These are phyloP conservation scores for Heliconius cydno DNA, from an alignment of 2,888 invertebrate genomes.

Conservation along the genomic window DNA sequence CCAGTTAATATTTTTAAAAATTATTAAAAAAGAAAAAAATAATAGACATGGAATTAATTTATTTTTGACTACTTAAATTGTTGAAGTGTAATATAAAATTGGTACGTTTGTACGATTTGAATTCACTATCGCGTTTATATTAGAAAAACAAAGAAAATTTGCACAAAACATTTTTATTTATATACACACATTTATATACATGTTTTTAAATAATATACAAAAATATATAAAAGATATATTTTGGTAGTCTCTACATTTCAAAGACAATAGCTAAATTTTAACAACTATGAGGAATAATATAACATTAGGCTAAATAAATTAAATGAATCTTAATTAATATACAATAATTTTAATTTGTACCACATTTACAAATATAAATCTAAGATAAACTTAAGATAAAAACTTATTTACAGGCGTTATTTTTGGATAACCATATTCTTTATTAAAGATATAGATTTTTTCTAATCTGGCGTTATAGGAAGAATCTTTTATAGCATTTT, in stretches of 20 bases:
- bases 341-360: neutral
- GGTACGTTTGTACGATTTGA: too few relatives aligned
- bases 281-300: neutral
- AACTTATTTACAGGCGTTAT: conserved; percentile 63
- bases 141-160: neutral
- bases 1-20: too few relatives aligned
- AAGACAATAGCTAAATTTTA: neutral
- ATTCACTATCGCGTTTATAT: too few relatives aligned
- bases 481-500: conserved; percentile 51
- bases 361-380: neutral
- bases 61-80: too few relatives aligned
- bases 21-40: too few relatives aligned
- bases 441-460: conserved; percentile 61
- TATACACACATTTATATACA: conserved; percentile 4
- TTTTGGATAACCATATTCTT: conserved; percentile 63
- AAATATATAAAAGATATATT: neutral
- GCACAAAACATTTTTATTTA: neutral
- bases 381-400: conserved; percentile 42
- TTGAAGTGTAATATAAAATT: too few relatives aligned
- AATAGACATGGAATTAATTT: too few relatives aligned
- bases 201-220: neutral
- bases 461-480: conserved; percentile 66
- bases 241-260: neutral
- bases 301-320: conserved; percentile 8
- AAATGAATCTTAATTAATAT: neutral